Base-by-base conservation (phyloP, 1,140 invertebrate genomes). In the Sitophilus oryzae region DNA sequence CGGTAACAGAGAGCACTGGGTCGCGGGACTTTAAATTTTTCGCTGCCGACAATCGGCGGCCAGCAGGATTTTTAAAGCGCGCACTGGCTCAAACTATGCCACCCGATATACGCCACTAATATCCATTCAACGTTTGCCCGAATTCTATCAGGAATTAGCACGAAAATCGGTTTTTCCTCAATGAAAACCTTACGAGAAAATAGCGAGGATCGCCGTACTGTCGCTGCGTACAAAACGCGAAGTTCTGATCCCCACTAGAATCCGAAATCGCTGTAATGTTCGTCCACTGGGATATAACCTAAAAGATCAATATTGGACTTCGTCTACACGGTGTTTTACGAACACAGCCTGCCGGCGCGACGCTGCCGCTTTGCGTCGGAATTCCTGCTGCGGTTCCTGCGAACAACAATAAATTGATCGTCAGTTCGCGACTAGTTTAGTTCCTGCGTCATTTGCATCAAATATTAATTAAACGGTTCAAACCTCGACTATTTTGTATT, bases 271-370 rank as follows among this genome's bases (percentile, higher is more conserved):
- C 55, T 56, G 50, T 60, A 41, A 59, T 56, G 50, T 59, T 51
- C 62, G 44, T 67, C 63, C 65, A 64, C 56, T 55, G 65, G 65
- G 65, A 67, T 63, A 57, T 65, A 67, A 65, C 65, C 63, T 65
- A 65, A 63, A 65, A 67, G 62, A 67, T 67, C 65, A 61, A 67
- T 67, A 67, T 62, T 62, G 56, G 54, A 52, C 58, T 53, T 55
- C 58, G 63, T 58, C 47, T 62, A 55, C 50, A 55, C 36, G 50
- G 41, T 34, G 50, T 37, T 56, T 52, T 50, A 46, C 44, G 55
- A 62, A 46, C 60, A 47, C 19, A 14, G 54, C 30, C 38, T 44
- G 47, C 44, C 21, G 20, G 36, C 14, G 20, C 54, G 9, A 1
- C 22, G 36, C 47, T 48, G 51, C 14, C 51, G 25, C 15, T 9